Conservation (phyloP, 2,888 invertebrate species). For the Agriopis leucophaearia region DNA sequence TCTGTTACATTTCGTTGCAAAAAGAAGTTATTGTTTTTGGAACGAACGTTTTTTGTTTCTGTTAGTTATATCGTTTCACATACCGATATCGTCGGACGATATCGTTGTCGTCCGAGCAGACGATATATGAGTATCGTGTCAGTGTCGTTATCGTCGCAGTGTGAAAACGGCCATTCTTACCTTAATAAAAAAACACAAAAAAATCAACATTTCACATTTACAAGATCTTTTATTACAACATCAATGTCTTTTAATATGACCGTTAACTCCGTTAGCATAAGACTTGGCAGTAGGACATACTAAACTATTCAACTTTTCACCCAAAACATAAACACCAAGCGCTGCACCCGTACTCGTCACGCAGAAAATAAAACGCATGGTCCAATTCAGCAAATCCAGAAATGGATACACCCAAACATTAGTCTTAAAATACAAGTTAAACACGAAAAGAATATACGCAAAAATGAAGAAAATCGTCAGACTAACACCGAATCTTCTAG, state of each 20-base stretch:
- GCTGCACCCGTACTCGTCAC: constrained; percentile 84
- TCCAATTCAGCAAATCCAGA: constrained; percentile 90
- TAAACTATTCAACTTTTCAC: constrained; percentile 89
- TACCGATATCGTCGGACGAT: too few relatives aligned
- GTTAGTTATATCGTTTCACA: too few relatives aligned
- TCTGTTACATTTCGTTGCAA: too few relatives aligned
- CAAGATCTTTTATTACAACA: not conserved
- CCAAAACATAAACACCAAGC: constrained; percentile 88
- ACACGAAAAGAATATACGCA: constrained; percentile 90
- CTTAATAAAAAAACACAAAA: not conserved
- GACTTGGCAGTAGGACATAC: constrained; percentile 85
- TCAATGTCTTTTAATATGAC: constrained; percentile 15
- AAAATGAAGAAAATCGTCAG: constrained; percentile 87
- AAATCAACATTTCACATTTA: not conserved
- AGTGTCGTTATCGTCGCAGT: too few relatives aligned
- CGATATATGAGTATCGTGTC: too few relatives aligned
- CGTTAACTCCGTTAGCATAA: constrained; percentile 52
- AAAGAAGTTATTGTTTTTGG: too few relatives aligned
- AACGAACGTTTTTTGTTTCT: too few relatives aligned
- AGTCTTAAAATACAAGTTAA: constrained; percentile 88
- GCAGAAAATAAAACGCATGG: constrained; percentile 90
- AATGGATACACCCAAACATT: constrained; percentile 97
- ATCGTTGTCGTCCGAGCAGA: too few relatives aligned
- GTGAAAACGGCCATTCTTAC: too few relatives aligned
- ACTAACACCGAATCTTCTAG: constrained; percentile 86